Base-by-base conservation (phyloP, 2,888 invertebrate genomes). In the Oscheius sp. region DNA sequence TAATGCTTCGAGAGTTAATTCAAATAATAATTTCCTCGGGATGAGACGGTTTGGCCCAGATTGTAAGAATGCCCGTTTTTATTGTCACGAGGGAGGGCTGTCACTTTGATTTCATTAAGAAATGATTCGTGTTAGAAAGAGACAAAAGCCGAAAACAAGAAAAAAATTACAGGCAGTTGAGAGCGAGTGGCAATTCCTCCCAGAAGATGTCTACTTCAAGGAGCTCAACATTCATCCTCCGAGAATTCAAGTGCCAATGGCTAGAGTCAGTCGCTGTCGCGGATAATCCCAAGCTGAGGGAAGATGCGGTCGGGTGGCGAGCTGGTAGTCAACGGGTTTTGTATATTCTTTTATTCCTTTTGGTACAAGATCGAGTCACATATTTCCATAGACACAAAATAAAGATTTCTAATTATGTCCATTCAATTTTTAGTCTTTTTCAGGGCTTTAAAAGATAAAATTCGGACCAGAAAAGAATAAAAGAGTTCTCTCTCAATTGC, bases 141-240 rank as follows among this genome's bases (percentile, higher is more conserved):
- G 8, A 37, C 37, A 48, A 20, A 4, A 48, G 12, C 12, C 4
- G 6, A 8, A n/a, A 8, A 20, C 20, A 42, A 42, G 42, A 42
- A n/a, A 3, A 10, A 6, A 5, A 2, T 61, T 61, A 17, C 45
- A 57, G 53, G 29, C 46, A 6, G 57, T 34, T 17, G 65, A 50
- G n/a, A 57, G 61, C 34, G 68, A 65, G 34, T 75, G 71, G 75
- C 67, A 71, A 55, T 75, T 75, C 48, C 66, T 71, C 45, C 65
- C 67, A 25, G 75, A 73, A 58, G 75, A 75, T 48, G 20, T 75
- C 20, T 67, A 64, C 61, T 71, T 75, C 66, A 70, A 73, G n/a
- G 70, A 70, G 45, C 61, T 75, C 50, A 64, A 70, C 67, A 73
- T 75, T 45, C 71, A 73, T 48, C 64, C 67, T 17, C 72, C 69